Conservation (phyloP, 2,113 vertebrate genomes). For the Tetrao urogallus region DNA sequence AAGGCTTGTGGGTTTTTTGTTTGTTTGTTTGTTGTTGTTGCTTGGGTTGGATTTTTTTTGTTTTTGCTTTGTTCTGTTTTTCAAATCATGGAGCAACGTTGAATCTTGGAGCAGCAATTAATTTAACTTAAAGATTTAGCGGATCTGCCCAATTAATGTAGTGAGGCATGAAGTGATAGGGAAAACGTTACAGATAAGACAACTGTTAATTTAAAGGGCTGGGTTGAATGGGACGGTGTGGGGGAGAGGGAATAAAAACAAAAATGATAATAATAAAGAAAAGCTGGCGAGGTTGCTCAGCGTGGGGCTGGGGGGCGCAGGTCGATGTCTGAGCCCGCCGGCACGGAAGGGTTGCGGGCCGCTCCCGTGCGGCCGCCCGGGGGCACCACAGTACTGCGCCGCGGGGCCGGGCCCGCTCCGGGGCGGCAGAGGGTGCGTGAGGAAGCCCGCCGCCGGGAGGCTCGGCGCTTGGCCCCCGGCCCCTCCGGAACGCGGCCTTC, state of each 20-base stretch:
- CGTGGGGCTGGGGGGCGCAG: too few species aligned
- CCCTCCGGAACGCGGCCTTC: accelerated
- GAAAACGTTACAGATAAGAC: background rate
- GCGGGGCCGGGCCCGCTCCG: background rate
- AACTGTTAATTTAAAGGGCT: background rate
- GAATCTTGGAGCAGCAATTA: background rate
- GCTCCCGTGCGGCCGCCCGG: background rate
- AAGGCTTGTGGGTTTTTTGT: background rate
- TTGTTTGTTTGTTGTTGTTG: background rate
- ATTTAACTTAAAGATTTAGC: background rate
- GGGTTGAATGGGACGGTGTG: too few species aligned
- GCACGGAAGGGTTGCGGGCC: background rate
- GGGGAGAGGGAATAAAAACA: too few species aligned
- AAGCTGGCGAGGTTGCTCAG: background rate
- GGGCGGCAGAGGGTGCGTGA: background rate
- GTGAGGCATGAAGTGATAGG: accelerated
- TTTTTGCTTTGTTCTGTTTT: too few species aligned
- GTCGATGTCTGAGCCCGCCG: background rate
- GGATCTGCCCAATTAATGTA: background rate
- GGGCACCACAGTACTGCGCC: background rate
- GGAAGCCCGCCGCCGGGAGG: background rate
- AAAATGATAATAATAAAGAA: too few species aligned
- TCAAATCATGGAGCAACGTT: background rate
- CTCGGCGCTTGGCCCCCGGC: background rate
- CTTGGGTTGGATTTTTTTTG: too few species aligned